These are phyloP conservation scores for Agrenia bidenticulata DNA, from an alignment of 2,888 invertebrate genomes.

Conservation along the genomic window DNA sequence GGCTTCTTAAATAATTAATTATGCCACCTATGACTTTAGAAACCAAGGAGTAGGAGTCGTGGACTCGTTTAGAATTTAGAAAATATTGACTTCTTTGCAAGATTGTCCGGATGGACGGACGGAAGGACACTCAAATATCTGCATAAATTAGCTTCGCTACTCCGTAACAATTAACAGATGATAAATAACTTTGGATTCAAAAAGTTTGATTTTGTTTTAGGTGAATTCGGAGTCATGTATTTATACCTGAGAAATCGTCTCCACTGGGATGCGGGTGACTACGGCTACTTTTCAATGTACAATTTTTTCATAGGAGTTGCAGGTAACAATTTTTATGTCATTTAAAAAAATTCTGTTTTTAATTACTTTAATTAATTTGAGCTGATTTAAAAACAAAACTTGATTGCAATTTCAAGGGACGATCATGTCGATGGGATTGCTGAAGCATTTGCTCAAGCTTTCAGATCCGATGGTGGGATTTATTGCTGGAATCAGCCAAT, in stretches of 20 bases:
- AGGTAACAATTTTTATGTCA: constrained; percentile 22
- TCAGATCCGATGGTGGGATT: constrained; percentile 85
- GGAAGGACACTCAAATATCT: no score
- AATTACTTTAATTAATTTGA: background rate
- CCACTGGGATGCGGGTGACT: constrained; percentile 38
- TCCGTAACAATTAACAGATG: no score
- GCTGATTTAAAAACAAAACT: no score
- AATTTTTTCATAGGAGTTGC: constrained; percentile 37
- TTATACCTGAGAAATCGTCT: constrained; percentile 38
- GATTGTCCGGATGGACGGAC: no score
- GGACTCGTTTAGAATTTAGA: no score
- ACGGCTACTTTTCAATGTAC: constrained; percentile 43
- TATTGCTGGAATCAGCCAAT: constrained; percentile 80
- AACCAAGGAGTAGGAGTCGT: no score
- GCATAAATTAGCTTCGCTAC: no score
- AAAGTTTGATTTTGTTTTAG: constrained; percentile 19
- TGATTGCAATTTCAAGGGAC: constrained; percentile 24
- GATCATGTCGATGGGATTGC: constrained; percentile 70
- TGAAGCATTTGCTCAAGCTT: constrained; percentile 76
- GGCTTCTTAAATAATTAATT: no score
- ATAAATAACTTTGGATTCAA: no score
- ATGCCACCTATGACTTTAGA: no score
- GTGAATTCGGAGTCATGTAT: constrained; percentile 47
- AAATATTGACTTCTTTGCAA: no score
- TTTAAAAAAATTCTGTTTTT: background rate